These are phyloP conservation scores for Eupithecia subfuscata DNA, from an alignment of 2,888 invertebrate genomes.

Conservation along the genomic window DNA sequence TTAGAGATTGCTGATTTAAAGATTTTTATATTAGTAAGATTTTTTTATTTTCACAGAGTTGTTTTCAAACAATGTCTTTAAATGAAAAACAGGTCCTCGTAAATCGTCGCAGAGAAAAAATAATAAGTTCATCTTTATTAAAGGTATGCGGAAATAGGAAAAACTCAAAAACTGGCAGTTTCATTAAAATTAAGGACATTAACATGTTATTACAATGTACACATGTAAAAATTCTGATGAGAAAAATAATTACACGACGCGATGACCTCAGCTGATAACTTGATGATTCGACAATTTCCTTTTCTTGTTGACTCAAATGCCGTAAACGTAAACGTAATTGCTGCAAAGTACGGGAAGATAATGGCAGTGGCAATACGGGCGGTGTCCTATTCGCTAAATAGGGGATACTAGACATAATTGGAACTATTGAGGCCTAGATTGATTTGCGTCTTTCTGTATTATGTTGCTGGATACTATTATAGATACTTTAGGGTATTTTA, in stretches of 20 bases:
- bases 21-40: no score
- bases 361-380: slow-evolving; percentile 14
- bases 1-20: no score
- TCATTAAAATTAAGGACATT: no score
- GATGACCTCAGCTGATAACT: slow-evolving; percentile 16
- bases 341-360: slow-evolving; percentile 22
- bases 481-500: no score
- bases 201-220: not conserved
- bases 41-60: no score
- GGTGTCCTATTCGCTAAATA: not conserved
- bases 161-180: not conserved
- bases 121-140: not conserved
- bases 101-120: no score
- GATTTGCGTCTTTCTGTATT: no score
- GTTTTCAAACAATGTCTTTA: no score
- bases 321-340: slow-evolving; percentile 21
- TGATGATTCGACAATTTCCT: slow-evolving; percentile 25
- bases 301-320: slow-evolving; percentile 24
- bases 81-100: no score
- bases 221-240: not conserved
- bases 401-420: not conserved
- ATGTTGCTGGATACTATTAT: no score
- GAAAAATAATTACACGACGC: slow-evolving; percentile 1
- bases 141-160: not conserved
- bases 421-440: not conserved